Conservation (phyloP, 2,888 invertebrate species). For the Synergus japonicus region DNA sequence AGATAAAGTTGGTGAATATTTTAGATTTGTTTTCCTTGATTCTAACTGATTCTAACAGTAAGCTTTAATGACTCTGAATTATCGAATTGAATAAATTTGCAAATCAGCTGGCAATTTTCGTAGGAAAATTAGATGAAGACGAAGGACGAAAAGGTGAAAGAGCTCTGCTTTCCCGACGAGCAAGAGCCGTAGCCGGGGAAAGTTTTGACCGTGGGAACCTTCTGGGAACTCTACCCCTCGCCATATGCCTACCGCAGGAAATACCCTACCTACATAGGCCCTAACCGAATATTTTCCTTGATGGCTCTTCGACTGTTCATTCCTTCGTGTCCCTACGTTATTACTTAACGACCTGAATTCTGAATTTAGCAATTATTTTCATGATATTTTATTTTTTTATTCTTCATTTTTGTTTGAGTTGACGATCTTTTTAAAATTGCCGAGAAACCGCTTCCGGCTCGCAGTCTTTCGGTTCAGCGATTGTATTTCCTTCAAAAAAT, state of each 20-base stretch:
- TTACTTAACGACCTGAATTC: conserved; percentile 9
- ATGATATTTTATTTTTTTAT: conserved; percentile 33
- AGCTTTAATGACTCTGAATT: not conserved
- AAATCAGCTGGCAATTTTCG: conserved; percentile 17
- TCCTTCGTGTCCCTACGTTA: conserved; percentile 5
- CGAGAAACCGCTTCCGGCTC: conserved; percentile 29
- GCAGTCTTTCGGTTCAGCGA: conserved; percentile 14
- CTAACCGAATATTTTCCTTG: conserved; percentile 49
- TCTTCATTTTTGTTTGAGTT: not conserved
- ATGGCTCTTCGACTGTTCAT: conserved; percentile 42
- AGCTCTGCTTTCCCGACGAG: conserved; percentile 37
- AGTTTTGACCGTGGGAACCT: conserved; percentile 77
- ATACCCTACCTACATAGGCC: conserved; percentile 63
- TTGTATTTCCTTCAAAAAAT: conserved; percentile 18
- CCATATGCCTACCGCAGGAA: conserved; percentile 75
- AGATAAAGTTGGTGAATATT: not conserved
- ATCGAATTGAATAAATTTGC: conserved; percentile 2
- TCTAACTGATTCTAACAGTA: not conserved
- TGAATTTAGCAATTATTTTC: conserved; percentile 41
- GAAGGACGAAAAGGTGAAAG: conserved; percentile 42
- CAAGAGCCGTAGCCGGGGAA: conserved; percentile 64
- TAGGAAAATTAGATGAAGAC: conserved; percentile 44
- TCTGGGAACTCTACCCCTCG: conserved; percentile 74
- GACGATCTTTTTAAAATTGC: conserved; percentile 35
- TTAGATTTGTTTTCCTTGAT: not conserved